These are phyloP conservation scores for Julus scanicus DNA, from an alignment of 2,888 invertebrate genomes.

Conservation along the genomic window DNA sequence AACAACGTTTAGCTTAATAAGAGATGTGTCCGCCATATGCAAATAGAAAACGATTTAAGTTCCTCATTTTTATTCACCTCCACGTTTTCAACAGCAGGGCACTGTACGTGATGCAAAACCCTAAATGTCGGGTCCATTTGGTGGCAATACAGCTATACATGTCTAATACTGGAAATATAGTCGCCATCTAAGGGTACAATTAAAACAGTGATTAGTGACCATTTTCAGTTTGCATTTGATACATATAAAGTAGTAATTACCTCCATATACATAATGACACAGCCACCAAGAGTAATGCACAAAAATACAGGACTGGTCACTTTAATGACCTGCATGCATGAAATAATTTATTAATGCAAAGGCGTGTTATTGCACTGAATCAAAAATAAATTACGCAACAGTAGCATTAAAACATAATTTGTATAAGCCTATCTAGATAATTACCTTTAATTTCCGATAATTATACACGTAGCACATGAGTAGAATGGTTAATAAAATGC, in stretches of 20 bases:
- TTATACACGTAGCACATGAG: constrained; percentile 84
- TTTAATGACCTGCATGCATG: constrained; percentile 84
- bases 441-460: constrained; percentile 71
- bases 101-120: constrained; percentile 92
- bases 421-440: not conserved
- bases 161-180: constrained; percentile 88
- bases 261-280: constrained; percentile 92
- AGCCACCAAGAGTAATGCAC: constrained; percentile 87
- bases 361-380: not conserved
- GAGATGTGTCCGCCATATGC: no score
- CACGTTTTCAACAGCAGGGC: constrained; percentile 94
- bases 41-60: no score
- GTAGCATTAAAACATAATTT: not conserved
- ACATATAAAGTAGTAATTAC: constrained; percentile 69
- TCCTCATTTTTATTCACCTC: constrained; percentile 74
- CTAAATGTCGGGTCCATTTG: constrained; percentile 92
- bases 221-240: not conserved
- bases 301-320: constrained; percentile 94
- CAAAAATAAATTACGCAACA: not conserved
- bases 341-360: not conserved
- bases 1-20: no score
- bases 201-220: not conserved
- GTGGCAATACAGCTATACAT: constrained; percentile 87
- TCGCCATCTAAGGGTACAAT: constrained; percentile 79
- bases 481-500: constrained; percentile 80